Conservation (phyloP, 1,140 invertebrate genomes). For the Chironomus striatipennis region DNA sequence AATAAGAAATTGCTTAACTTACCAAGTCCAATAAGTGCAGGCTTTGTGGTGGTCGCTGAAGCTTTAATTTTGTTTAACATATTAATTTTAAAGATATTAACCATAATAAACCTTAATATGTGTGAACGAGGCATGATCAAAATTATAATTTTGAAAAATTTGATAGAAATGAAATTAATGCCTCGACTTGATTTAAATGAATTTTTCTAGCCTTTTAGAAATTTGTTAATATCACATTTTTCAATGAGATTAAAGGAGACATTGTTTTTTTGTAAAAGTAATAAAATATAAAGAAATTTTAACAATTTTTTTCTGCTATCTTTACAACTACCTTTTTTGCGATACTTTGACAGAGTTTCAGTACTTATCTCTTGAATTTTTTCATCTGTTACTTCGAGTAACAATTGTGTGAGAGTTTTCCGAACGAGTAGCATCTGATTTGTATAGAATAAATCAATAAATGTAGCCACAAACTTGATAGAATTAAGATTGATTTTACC, state of each 20-base stretch:
- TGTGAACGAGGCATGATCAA: neutral
- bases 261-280: neutral
- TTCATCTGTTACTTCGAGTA: neutral
- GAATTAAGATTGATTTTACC: neutral
- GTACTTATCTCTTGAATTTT: conserved; percentile 16
- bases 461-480: neutral
- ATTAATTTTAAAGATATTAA: neutral
- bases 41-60: neutral
- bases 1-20: neutral
- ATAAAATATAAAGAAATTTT: neutral
- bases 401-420: neutral
- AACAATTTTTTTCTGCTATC: neutral
- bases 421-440: neutral
- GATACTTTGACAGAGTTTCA: conserved; percentile 20
- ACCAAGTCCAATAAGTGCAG: neutral
- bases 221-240: neutral
- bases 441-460: neutral
- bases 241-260: neutral
- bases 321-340: conserved; percentile 18
- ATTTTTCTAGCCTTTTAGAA: too few relatives aligned
- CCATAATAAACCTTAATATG: neutral
- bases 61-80: conserved; percentile 2
- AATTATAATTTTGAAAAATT: too few relatives aligned
- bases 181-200: too few relatives aligned
- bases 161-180: too few relatives aligned